Evolutionary conservation across 2,888 invertebrate genomes (phyloP).

Genomic region (Bombylius major): DNA sequence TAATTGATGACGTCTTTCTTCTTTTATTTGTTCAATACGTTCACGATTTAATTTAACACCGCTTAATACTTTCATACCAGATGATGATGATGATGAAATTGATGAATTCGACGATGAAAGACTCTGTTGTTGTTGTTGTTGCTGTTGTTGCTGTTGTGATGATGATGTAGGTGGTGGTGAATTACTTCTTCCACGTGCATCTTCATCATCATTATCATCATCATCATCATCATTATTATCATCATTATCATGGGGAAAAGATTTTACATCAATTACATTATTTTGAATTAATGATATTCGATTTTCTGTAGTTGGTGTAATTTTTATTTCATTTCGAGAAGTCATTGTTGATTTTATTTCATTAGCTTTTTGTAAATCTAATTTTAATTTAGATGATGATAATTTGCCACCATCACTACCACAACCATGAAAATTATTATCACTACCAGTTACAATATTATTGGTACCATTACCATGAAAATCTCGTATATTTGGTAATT

Average conservation of each 20-base stretch:
- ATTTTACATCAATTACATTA: conserved; percentile 20
- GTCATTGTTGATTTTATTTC: conserved; percentile 11
- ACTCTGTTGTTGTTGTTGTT: too few relatives aligned
- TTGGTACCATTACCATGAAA: background rate
- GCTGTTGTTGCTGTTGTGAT: background rate
- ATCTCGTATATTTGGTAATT: conserved; percentile 28
- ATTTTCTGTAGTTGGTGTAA: conserved; percentile 49
- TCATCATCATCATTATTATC: conserved; percentile 22
- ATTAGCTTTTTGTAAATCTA: conserved; percentile 9
- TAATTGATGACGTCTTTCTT: conserved; percentile 72
- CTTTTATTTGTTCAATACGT: conserved; percentile 80
- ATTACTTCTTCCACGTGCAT: conserved; percentile 5
- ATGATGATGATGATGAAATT: conserved; percentile 16
- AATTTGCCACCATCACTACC: too few relatives aligned
- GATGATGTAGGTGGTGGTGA: conserved; percentile 24
- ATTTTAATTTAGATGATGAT: conserved; percentile 18
- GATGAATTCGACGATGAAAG: conserved; percentile 3
- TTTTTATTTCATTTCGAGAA: conserved; percentile 22
- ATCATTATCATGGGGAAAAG: background rate
- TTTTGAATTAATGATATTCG: conserved; percentile 47
- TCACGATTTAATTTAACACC: conserved; percentile 56
- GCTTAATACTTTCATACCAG: conserved; percentile 36
- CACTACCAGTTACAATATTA: background rate
- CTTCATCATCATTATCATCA: conserved; percentile 25
- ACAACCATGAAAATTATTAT: background rate